Evolutionary conservation across 2,113 vertebrate genomes (phyloP), one percentile per base, ranked within the genome.

Genomic region (Sorex araneus): DNA sequence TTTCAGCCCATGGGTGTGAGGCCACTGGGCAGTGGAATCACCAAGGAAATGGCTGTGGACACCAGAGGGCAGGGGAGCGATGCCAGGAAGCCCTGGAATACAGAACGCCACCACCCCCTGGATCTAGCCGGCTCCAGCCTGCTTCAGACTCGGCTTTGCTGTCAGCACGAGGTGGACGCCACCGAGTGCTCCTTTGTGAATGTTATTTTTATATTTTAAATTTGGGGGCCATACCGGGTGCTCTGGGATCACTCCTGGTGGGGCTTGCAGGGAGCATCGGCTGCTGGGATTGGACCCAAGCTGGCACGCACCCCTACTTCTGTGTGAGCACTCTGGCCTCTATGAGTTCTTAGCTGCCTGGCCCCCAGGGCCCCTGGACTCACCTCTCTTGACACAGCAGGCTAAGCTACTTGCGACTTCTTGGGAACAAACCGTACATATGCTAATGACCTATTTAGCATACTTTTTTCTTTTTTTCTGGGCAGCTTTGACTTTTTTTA

Each of bases 31-130:
- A 50, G 47, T 10, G 82, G 57, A 18, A 50, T 71, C 43, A 71
- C 82, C 18, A 13, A 93, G 82, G n/a, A 66, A 32, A 80, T n/a
- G 19, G 16, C 40, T 34, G 71, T 66, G 90, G 78, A 50, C 27
- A 30, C 40, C 67, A 67, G 79, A 79, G 28, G 91, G 47, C 9
- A 13, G 47, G 47, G 47, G 47, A 50, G 47, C 47, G 27, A 67
- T 78, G 87, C 80, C 45, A 71, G 43, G 16, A 95, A 67, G 34
- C 71, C 6, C 63, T 18, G 21, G 60, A 90, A 79, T 67, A 40
- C 36, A 84, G 57, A 63, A 85, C 30, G 66, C 30, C 87, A 88
- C 54, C 10, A 71, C 47, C 54, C 63, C 50, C 78, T 50, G 36
- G 82, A 80, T n/a, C 32, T 90, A 25, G 54, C 19, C 32, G 75